Conservation (phyloP, 37 sponge, comb jelly and placozoan genomes). For the Chondrilla cf. caribensis region DNA sequence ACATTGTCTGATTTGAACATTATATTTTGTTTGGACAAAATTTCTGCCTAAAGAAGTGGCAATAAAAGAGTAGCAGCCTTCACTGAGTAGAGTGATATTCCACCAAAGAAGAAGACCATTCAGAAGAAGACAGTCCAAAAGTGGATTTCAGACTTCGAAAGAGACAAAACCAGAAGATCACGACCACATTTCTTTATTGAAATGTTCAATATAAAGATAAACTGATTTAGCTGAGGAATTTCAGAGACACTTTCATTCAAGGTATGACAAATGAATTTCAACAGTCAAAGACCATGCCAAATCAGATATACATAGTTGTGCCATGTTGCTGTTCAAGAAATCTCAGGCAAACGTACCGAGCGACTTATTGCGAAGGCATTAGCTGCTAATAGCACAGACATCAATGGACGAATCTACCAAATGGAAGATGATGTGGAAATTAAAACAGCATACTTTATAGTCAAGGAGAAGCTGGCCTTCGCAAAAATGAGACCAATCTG, state of each 20-base stretch:
- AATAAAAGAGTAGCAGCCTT: neutral
- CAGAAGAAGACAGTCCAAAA: constrained; percentile 36
- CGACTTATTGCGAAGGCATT: constrained; percentile 31
- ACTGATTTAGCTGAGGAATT: constrained; percentile 29
- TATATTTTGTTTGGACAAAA: constrained; percentile 14
- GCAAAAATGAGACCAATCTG: constrained; percentile 44
- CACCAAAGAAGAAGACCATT: constrained; percentile 14
- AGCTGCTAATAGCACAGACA: neutral
- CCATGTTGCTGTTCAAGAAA: constrained; percentile 32
- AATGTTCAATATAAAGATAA: constrained; percentile 36
- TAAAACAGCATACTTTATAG: constrained; percentile 54
- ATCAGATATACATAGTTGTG: constrained; percentile 24
- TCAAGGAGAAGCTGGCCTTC: constrained; percentile 49
- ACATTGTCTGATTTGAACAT: constrained; percentile 4
- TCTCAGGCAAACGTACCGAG: neutral
- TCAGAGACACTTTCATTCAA: constrained; percentile 37
- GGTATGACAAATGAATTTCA: constrained; percentile 31
- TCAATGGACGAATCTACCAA: constrained; percentile 26
- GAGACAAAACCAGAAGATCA: constrained; percentile 15
- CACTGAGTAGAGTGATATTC: constrained; percentile 4
- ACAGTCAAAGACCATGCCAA: constrained; percentile 39
- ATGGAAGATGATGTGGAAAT: constrained; percentile 22
- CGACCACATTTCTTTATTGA: constrained; percentile 29
- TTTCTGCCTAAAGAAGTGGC: constrained; percentile 6
- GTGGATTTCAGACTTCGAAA: constrained; percentile 35